Evolutionary conservation across 2,888 invertebrate species (phyloP), one percentile per base, ranked within the genome.

Genomic region (Polyploca ridens): DNA sequence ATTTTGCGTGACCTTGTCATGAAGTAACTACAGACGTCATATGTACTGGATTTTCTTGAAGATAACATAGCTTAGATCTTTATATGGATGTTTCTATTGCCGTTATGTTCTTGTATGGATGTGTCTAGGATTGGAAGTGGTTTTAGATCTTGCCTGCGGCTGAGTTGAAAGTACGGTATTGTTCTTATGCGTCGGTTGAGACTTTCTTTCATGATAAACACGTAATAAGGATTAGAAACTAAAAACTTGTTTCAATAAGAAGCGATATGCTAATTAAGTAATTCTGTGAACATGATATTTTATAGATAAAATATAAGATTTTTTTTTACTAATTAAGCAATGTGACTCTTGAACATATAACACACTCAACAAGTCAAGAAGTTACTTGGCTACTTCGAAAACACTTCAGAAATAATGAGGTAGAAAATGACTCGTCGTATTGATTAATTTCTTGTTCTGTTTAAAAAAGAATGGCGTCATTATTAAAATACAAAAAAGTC

Each of bases 81-180:
- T 75, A 70, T 78, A 74, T 68, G 74, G 72, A 59, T 65, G 76
- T 72, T 73, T 73, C 69, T 33, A 67, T 71, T 70, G 77, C 84
- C 82, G 83, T 84, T 82, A 74, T 71, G 71, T 70, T 71, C 75
- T 69, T 76, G 78, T 78, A 80, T 74, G 75, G 77, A 68, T 64
- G 69, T 63, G 69, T 70, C 73, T 76, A 75, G 69, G 72, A 69
- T 78, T 73, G 73, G 73, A 73, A 75, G 72, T 67, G 63, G 61
- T 27, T 63, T 49, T 74, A 73, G 77, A 79, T 75, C 68, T 71
- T 57, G 77, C 72, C 72, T 62, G 71, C 59, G 68, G 75, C 73
- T 72, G 71, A 64, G 64, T 76, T 71, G 73, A 76, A 71, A 75
- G 72, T 73, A 74, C 70, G 68, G 70, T 71, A 76, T 73, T 54